These are phyloP conservation scores for Nipponacmea schrenckii DNA, from an alignment of 2,888 invertebrate species.

Conservation along the genomic window DNA sequence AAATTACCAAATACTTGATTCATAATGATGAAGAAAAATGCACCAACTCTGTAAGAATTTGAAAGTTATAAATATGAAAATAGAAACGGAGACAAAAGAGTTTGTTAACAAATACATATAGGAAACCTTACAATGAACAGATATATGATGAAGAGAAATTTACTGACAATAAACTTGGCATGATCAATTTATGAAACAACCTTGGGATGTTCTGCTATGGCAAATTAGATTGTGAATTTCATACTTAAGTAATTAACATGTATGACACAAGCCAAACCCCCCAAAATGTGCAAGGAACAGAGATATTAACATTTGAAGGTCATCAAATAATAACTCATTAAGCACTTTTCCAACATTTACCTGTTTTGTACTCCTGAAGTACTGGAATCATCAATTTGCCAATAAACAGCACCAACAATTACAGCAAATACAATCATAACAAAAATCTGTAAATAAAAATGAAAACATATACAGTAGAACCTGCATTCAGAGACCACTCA, in stretches of 20 bases:
- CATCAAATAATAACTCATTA: no score
- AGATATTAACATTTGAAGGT: no score
- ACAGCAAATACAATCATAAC: constrained; percentile 61
- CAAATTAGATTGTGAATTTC: not conserved
- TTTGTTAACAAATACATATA: not conserved
- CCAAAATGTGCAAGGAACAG: no score
- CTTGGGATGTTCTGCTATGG: not conserved
- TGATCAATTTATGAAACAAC: no score
- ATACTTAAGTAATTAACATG: no score
- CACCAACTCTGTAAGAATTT: constrained; percentile 59
- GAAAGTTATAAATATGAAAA: not conserved
- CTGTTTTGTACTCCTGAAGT: constrained; percentile 66
- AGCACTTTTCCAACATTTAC: constrained; percentile 36
- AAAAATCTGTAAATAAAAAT: constrained; percentile 47
- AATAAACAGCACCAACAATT: constrained; percentile 67
- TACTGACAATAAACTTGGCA: no score
- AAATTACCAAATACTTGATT: constrained; percentile 67
- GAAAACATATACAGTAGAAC: constrained; percentile 6
- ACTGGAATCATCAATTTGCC: constrained; percentile 53
- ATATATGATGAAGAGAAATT: no score
- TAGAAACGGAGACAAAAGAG: not conserved
- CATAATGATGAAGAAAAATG: constrained; percentile 68
- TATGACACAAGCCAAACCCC: no score
- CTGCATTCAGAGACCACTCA: no score
- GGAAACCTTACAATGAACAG: not conserved